Evolutionary conservation across 2,888 invertebrate species (phyloP), one percentile per base, ranked within the genome.

Genomic region (Dolomedes plantarius): DNA sequence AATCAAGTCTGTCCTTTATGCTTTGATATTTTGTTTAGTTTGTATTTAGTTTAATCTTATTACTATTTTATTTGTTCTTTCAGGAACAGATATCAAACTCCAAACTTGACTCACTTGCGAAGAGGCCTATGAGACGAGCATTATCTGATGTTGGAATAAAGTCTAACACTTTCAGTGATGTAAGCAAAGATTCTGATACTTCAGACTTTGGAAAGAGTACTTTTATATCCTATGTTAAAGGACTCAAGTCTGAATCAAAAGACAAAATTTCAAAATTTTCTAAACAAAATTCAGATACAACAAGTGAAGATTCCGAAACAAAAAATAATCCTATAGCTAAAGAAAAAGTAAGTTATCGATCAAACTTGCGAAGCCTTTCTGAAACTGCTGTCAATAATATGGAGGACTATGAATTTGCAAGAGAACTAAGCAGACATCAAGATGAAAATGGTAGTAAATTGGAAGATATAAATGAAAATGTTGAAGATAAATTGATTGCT

Each of bases 391-490:
- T 3, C 36, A 1, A 46, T 13, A 46, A 64, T 23, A 1, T 32
- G 7, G 69, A 50, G 13, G 65, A 72, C 6, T 29, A 31, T 28
- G 39, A 69, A 46, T 2, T 19, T 6, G 71, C 75, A 11, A 75
- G 68, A 39, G 9, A 62, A 41, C 27, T 1, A 36, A 7, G 64
- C 64, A 1, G 50, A 50, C 41, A 65, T 19, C 50, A 67, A 31
- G 56, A 74, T 23, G 81, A 81, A 19, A 74, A 39, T 11, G 46
- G 29, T 68, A 32, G 67, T 19, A 68, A 74, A 23, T 31, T 81
- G 3, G 56, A 74, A 19, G 36, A 71, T 5, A 73, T 78, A 6
- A 65, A 56, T 39, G 83, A 77, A 27, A 36, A 29, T 68, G 27
- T 39, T 7, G 68, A 65, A 39, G 77, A 77, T 65, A 71, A 64